Evolutionary conservation across 2,113 vertebrate genomes (phyloP).

Genomic region (Lepus americanus): DNA sequence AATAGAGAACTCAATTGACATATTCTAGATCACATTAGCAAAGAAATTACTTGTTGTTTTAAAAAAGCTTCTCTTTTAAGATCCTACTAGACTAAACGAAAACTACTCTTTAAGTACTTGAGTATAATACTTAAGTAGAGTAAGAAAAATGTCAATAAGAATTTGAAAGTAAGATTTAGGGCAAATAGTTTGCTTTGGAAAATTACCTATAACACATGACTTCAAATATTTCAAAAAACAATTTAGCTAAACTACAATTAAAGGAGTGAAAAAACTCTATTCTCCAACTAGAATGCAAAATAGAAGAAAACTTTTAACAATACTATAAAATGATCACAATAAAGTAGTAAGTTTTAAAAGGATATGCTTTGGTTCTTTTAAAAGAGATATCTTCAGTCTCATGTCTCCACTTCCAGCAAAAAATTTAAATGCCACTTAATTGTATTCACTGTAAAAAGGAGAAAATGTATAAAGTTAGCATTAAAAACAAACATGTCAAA

Average conservation of each 20-base stretch:
- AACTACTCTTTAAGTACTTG: conserved; percentile 45
- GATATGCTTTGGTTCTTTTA: conserved; percentile 99
- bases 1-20: conserved; percentile 24
- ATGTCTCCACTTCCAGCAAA: conserved; percentile 85
- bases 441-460: conserved; percentile 72
- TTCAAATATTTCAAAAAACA: conserved; percentile 65
- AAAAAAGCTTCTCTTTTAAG: conserved; percentile 44
- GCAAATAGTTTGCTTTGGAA: conserved; percentile 64
- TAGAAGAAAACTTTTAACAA: conserved; percentile 54
- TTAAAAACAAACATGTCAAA: conserved; percentile 19
- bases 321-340: neutral
- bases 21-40: conserved; percentile 3
- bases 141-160: conserved; percentile 52
- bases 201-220: conserved; percentile 50
- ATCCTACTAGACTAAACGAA: conserved; percentile 62
- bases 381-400: conserved; percentile 96
- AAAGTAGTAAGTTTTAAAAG: conserved; percentile 86
- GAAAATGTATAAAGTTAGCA: conserved; percentile 17
- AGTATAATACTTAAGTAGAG: conserved; percentile 39
- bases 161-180: conserved; percentile 64
- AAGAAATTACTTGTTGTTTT: neutral
- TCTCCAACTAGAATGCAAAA: conserved; percentile 32
- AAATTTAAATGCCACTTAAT: conserved; percentile 40
- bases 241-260: conserved; percentile 35
- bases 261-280: neutral